Conservation (phyloP, 2,113 vertebrate species). For the Carettochelys insculpta region DNA sequence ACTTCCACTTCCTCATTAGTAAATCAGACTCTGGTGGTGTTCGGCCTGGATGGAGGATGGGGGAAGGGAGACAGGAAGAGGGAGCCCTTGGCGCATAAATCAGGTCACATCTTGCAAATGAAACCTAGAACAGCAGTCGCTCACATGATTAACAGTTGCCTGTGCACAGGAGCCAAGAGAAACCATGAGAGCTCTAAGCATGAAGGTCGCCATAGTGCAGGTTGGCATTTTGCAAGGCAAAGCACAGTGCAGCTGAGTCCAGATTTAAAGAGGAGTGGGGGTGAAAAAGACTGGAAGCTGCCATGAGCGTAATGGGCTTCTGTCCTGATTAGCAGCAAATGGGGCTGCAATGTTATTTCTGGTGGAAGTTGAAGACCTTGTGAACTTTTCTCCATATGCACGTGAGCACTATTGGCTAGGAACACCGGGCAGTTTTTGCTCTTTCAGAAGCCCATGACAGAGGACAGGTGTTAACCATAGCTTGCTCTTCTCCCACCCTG, state of each 20-base stretch:
- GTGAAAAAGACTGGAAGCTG: background rate
- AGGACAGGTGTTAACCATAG: background rate
- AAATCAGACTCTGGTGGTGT: background rate
- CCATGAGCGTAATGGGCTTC: background rate
- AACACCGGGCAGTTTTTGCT: background rate
- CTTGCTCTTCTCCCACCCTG: background rate
- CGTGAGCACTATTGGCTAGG: background rate
- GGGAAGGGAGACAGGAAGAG: background rate
- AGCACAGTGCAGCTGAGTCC: background rate
- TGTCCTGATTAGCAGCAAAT: background rate
- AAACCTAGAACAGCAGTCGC: background rate
- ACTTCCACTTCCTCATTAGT: background rate
- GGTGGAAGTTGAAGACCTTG: background rate
- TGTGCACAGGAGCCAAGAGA: background rate
- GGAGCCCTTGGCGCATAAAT: background rate
- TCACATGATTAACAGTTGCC: background rate
- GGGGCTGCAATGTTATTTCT: background rate
- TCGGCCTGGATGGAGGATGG: background rate
- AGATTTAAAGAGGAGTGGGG: background rate
- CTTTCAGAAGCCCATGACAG: background rate
- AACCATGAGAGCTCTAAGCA: background rate
- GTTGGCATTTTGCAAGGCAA: background rate
- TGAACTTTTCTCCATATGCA: background rate
- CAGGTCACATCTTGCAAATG: background rate
- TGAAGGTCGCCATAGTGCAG: background rate